Conservation (phyloP, 2,888 invertebrate genomes). For the Blastobasis adustella region DNA sequence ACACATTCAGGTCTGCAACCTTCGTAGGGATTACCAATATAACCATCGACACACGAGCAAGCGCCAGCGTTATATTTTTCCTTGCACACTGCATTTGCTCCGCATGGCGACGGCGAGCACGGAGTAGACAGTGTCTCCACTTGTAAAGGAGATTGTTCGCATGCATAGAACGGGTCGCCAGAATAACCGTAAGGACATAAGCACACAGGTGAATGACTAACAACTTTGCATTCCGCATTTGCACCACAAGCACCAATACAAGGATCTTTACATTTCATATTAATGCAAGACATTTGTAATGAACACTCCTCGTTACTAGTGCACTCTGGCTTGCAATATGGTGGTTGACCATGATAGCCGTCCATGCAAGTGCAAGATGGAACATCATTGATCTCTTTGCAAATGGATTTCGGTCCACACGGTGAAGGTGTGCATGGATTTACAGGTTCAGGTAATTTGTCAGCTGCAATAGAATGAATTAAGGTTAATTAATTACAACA, state of each 20-base stretch:
- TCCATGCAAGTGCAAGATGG: slow-evolving; percentile 85
- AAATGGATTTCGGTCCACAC: slow-evolving; percentile 86
- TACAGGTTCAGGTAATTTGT: slow-evolving; percentile 58
- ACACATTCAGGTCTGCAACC: slow-evolving; percentile 85
- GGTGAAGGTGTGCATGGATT: slow-evolving; percentile 86
- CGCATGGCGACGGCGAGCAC: slow-evolving; percentile 78
- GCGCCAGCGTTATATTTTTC: slow-evolving; percentile 77
- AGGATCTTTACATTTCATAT: slow-evolving; percentile 85
- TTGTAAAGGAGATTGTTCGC: slow-evolving; percentile 53
- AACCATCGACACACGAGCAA: slow-evolving; percentile 82
- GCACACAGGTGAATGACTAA: slow-evolving; percentile 86
- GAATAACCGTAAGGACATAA: slow-evolving; percentile 79
- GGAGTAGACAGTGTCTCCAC: slow-evolving; percentile 61
- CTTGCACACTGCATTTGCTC: slow-evolving; percentile 78
- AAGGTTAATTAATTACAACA: neutral
- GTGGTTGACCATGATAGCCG: slow-evolving; percentile 81
- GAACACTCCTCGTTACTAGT: slow-evolving; percentile 84
- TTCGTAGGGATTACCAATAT: slow-evolving; percentile 86
- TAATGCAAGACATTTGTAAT: slow-evolving; percentile 80
- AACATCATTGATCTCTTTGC: slow-evolving; percentile 78
- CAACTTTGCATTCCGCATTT: slow-evolving; percentile 84
- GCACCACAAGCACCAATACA: slow-evolving; percentile 82
- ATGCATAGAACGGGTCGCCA: slow-evolving; percentile 85
- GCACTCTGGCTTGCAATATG: slow-evolving; percentile 87
- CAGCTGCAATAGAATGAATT: slow-evolving; percentile 48